Evolutionary conservation across 2,113 vertebrate genomes (phyloP), one percentile per base, ranked within the genome.

Genomic region (Corvus moneduloides): DNA sequence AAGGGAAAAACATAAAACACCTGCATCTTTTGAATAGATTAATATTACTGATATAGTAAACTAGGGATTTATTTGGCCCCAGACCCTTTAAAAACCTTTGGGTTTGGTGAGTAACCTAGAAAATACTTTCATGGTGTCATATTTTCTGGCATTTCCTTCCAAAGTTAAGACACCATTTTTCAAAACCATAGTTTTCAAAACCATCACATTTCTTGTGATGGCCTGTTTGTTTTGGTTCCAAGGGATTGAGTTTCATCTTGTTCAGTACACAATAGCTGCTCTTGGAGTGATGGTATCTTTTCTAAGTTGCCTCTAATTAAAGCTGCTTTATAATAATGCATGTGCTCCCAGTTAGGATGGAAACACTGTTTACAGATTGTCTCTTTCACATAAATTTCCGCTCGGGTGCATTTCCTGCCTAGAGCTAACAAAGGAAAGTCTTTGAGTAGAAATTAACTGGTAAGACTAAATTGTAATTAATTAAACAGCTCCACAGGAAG

Each of bases 201-300:
- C 39, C 39, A 41, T 41, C 39, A 41, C 39, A 41, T 41, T 41
- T 52, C 90, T 75, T 92, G 85, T 67, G 79, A 68, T 81, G 55
- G 87, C 68, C 84, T 77, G 81, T 87, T 97, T 95, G 90, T 94
- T 96, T 92, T 76, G 46, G 48, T 92, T 92, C 68, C 33, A 56
- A 83, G 44, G 62, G 67, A 84, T 13, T 82, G 48, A 93, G 91
- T 92, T 76, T 94, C 83, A 63, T 91, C 94, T 92, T 88, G 85
- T 69, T 78, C 56, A 55, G 92, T 89, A 59, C 69, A 72, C 81
- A 93, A 75, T 20, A 43, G 32, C 3, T 74, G 91, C 48, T 75
- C 37, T 30, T 30, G 6, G 23, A 64, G 23, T 52, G 92, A 83
- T 89, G 83, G 37, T 44, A 84, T 87, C 84, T 92, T 88, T 90